phyloP scores from a whole-genome alignment of 1,140 invertebrate species.

The Chelonus insularis region DNA sequence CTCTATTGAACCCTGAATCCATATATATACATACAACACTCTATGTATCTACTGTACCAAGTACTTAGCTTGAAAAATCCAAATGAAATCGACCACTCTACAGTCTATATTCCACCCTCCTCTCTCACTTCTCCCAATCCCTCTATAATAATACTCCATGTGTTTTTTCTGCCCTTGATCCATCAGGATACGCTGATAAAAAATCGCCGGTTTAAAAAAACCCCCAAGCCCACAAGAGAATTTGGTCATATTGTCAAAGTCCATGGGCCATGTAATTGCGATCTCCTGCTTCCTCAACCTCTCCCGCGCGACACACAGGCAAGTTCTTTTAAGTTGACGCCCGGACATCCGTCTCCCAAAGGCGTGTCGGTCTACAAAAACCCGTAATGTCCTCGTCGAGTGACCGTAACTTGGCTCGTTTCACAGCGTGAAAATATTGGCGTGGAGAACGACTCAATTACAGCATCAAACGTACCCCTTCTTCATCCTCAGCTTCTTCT shows the following conservation, averaged over 20 bases:
- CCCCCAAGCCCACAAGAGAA: background rate
- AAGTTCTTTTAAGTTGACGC: background rate
- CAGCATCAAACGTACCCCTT: conserved; percentile 44
- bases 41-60: too few species aligned
- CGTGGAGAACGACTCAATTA: conserved; percentile 41
- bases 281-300: background rate
- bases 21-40: too few species aligned
- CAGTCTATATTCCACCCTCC: background rate
- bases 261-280: conserved; percentile 4
- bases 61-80: background rate
- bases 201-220: background rate
- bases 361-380: conserved; percentile 3
- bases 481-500: too few species aligned
- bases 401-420: conserved; percentile 9
- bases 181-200: background rate
- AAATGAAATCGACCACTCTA: conserved; percentile 1
- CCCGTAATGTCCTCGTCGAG: conserved; percentile 3
- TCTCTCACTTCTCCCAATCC: background rate
- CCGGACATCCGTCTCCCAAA: conserved; percentile 10
- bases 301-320: background rate
- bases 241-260: conserved; percentile 4
- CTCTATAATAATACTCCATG: conserved; percentile 13
- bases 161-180: background rate
- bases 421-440: conserved; percentile 9
- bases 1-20: too few species aligned